phyloP scores from a whole-genome alignment of 2,113 vertebrate genomes.

The Choloepus hoffmanni region DNA sequence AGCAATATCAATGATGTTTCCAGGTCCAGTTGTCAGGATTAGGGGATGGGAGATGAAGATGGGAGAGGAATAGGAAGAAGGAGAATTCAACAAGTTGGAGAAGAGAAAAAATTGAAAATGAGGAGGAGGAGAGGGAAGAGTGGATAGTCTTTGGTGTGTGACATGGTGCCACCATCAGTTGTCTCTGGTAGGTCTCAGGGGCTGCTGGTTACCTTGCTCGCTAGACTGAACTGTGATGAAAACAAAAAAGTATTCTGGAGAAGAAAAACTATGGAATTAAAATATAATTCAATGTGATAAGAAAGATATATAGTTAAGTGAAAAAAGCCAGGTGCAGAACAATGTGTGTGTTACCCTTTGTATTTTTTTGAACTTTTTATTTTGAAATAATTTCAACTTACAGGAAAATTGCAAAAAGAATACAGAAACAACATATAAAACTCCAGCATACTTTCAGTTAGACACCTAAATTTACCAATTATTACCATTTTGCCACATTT shows the following conservation, averaged over 20 bases:
- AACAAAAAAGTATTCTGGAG: neutral
- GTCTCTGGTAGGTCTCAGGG: neutral
- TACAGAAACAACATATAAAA: too few species aligned
- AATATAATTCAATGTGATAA: neutral
- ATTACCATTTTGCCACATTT: too few species aligned
- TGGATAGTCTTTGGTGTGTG: neutral
- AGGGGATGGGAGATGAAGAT: neutral
- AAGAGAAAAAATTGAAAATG: neutral
- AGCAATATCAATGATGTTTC: neutral
- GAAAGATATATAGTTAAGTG: neutral
- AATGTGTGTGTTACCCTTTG: neutral
- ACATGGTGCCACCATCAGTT: neutral
- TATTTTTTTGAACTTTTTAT: neutral
- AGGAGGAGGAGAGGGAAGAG: neutral
- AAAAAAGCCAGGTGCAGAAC: conserved; percentile 36
- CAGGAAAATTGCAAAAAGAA: too few species aligned
- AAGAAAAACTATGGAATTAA: conserved; percentile 8
- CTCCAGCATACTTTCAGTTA: too few species aligned
- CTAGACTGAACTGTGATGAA: neutral
- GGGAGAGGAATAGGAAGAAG: neutral
- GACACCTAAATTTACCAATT: too few species aligned
- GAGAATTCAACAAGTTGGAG: neutral
- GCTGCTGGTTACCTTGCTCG: neutral
- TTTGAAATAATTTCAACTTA: too few species aligned
- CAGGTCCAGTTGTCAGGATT: neutral